phyloP scores from a whole-genome alignment of 1,140 invertebrate genomes.

The Drosophila athabasca region DNA sequence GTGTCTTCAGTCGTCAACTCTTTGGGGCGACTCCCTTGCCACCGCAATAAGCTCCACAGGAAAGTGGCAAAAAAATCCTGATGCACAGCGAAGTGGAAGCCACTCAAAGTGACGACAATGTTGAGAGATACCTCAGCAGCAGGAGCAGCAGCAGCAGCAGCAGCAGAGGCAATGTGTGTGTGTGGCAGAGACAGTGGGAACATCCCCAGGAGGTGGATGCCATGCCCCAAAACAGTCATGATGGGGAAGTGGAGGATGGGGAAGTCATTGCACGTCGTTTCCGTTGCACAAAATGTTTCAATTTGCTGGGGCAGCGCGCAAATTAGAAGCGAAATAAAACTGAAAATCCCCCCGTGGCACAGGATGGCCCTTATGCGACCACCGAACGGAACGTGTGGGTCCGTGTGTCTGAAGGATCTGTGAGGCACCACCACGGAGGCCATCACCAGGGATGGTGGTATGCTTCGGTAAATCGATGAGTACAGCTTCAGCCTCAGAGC shows the following conservation, averaged over 20 bases:
- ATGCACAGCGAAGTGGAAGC: slow-evolving; percentile 5
- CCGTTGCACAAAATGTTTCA: slow-evolving; percentile 58
- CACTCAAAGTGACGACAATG: slow-evolving; percentile 12
- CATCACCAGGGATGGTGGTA: background rate
- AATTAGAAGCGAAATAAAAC: slow-evolving; percentile 61
- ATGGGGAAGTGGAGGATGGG: background rate
- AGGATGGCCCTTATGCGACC: slow-evolving; percentile 7
- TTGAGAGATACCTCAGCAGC: too few relatives aligned
- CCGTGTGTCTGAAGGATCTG: background rate
- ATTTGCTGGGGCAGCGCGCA: slow-evolving; percentile 38
- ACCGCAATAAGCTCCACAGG: background rate
- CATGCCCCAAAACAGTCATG: too few relatives aligned
- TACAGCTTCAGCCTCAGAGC: background rate
- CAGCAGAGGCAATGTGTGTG: too few relatives aligned
- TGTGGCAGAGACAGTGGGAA: too few relatives aligned
- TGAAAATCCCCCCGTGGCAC: slow-evolving; percentile 6
- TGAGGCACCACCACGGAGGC: too few relatives aligned
- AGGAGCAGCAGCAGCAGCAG: background rate
- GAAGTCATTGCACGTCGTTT: slow-evolving; percentile 50
- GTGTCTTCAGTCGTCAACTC: too few relatives aligned
- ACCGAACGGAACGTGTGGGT: background rate
- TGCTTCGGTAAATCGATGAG: slow-evolving; percentile 13
- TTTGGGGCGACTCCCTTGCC: background rate
- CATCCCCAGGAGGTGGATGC: too few relatives aligned
- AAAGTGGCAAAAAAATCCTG: background rate